Conservation (phyloP, 2,888 invertebrate species). For the Willowsia nigromaculata region DNA sequence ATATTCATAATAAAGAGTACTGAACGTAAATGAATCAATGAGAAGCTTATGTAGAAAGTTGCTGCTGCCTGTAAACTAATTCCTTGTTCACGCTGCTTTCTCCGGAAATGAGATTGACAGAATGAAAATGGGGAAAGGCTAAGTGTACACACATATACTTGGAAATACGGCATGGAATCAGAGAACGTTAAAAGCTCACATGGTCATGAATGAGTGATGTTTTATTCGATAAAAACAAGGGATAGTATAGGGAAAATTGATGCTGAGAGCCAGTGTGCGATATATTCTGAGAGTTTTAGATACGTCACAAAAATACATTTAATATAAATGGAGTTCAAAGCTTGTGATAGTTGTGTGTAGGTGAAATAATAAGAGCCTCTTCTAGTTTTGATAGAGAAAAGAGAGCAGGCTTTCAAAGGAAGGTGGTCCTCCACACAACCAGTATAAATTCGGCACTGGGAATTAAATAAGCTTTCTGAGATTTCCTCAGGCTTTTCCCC, state of each 20-base stretch:
- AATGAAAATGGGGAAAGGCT: background rate
- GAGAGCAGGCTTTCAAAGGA: background rate
- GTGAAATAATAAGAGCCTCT: background rate
- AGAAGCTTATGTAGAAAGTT: background rate
- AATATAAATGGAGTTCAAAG: background rate
- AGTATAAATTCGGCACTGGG: slow-evolving; percentile 22
- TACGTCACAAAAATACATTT: background rate
- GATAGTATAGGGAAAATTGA: background rate
- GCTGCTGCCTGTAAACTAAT: background rate
- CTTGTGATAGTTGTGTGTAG: background rate
- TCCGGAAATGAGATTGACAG: slow-evolving; percentile 34
- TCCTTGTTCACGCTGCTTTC: slow-evolving; percentile 41
- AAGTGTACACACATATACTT: background rate
- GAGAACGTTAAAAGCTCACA: background rate
- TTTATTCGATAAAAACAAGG: slow-evolving; percentile 8
- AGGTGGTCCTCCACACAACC: slow-evolving; percentile 1
- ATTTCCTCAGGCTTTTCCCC: slow-evolving; percentile 59
- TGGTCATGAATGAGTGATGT: slow-evolving; percentile 5
- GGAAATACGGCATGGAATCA: background rate
- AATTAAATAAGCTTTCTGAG: slow-evolving; percentile 67
- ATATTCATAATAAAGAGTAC: background rate
- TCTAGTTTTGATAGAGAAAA: background rate
- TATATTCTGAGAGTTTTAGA: no score
- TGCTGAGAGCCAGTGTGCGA: background rate
- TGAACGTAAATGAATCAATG: background rate